Base-by-base conservation (phyloP, 1,140 invertebrate genomes). In the Drosophila auraria region DNA sequence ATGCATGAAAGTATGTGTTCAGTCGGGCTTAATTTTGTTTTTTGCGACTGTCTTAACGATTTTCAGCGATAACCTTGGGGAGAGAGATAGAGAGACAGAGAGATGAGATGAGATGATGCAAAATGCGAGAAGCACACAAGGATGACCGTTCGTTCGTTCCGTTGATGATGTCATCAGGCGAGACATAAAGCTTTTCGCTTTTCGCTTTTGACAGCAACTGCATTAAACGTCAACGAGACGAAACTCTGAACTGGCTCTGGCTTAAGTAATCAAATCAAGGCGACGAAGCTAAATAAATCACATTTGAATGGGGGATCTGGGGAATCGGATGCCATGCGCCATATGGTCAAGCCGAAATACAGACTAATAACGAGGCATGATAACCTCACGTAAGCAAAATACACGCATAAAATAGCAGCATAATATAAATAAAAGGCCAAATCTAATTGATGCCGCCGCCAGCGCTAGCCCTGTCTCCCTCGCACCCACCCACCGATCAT, bases 21-120 rank as follows among this genome's bases (percentile, higher is more conserved):
- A 66, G 50, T 40, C 38, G 36, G 68, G 47, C 59, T 76, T 77
- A 50, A 44, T 70, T 63, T 70, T 60, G 38, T 68, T 62, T 61
- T 61, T 61, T 51, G n/a, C 53, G 74, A 49, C 61, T 59, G 72
- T 38, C 57, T 81, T 78, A 80, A 49, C 63, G 65, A 77, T 80
- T 87, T 80, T 63, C 15, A 83, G 77, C 78, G 86, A 90, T 90
- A 90, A 86, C 86, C 86, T 90, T 90, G 86, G 66, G 72, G 40
- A 74, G 82, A 59, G 86, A 86, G 82, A 78, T 45, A 69, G 25
- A 65, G 47, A 42, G 49, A 57, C 50, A 61, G 78, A 45, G 78
- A 64, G 63, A 71, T 54, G 77, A 64, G 63, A 78, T 81, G 61
- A 64, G 63, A 78, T 81, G 61, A 86, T 83, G 81, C 83, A 86